A percentile compares a stretch with the other conserved stretches of the same genome.
Evolutionary conservation across 2,888 invertebrate species (phyloP).

Genomic region (Strigamia maritima): DNA sequence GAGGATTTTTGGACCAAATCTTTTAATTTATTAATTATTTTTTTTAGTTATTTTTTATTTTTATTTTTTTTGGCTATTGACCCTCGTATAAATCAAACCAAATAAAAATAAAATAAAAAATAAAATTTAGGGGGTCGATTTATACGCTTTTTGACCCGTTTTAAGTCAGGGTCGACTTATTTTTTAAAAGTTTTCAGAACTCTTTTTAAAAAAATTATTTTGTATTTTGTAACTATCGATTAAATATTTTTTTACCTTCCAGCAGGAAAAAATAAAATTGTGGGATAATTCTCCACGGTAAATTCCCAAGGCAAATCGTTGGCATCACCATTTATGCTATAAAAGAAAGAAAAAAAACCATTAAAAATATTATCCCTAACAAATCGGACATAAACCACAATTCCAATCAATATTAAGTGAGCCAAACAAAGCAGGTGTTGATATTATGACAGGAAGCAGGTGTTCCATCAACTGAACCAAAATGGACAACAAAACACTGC

Average conservation of each 20-base stretch:
- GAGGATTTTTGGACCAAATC: too few species aligned
- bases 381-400: not conserved
- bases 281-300: constrained; percentile 73
- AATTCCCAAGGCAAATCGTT: constrained; percentile 87
- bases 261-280: constrained; percentile 74
- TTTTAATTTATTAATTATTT: too few species aligned
- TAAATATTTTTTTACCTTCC: constrained; percentile 56
- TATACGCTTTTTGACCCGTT: too few species aligned
- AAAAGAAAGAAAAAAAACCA: not conserved
- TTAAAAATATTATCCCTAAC: not conserved
- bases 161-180: too few species aligned
- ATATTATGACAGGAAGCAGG: not conserved
- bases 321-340: constrained; percentile 69
- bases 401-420: not conserved
- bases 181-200: too few species aligned
- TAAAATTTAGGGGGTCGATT: too few species aligned
- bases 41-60: too few species aligned
- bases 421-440: not conserved
- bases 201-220: too few species aligned
- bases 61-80: too few species aligned
- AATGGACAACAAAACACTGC: not conserved
- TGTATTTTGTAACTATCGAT: too few species aligned
- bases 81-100: too few species aligned
- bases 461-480: not conserved
- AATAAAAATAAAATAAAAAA: too few species aligned